Percentiles rank a stretch among this genome's conserved stretches.
These are phyloP conservation scores for Palythoa heliodiscus DNA, from an alignment of 92 coral and sea anemone species.

Conservation along the genomic window DNA sequence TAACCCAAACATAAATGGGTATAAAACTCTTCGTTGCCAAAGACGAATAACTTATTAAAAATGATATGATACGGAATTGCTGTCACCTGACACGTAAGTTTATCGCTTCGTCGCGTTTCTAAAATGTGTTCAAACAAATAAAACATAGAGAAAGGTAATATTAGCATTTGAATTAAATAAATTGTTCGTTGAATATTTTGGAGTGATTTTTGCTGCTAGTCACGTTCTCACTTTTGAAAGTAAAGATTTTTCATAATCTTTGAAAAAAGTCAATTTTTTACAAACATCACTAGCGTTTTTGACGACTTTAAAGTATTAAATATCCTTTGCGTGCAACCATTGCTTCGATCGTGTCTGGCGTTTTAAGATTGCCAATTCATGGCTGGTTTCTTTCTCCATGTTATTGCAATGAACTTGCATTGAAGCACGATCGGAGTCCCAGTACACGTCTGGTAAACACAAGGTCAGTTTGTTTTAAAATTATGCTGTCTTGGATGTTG, in stretches of 20 bases:
- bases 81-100: too few relatives aligned
- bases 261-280: too few relatives aligned
- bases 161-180: neutral
- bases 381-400: neutral
- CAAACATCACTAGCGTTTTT: too few relatives aligned
- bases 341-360: neutral
- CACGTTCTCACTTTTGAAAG: neutral
- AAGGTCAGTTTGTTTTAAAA: neutral
- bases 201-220: neutral
- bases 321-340: neutral
- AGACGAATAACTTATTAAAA: too few relatives aligned
- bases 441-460: neutral
- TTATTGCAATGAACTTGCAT: neutral
- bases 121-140: neutral
- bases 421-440: neutral
- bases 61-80: too few relatives aligned
- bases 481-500: neutral
- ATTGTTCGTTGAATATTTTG: neutral
- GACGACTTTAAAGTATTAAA: neutral
- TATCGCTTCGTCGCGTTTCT: neutral
- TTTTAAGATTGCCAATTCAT: neutral
- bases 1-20: too few relatives aligned
- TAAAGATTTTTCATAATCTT: too few relatives aligned
- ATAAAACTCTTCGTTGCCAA: too few relatives aligned
- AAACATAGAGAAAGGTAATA: neutral